Conservation (phyloP, 2,888 invertebrate species). For the Orgyia antiqua region DNA sequence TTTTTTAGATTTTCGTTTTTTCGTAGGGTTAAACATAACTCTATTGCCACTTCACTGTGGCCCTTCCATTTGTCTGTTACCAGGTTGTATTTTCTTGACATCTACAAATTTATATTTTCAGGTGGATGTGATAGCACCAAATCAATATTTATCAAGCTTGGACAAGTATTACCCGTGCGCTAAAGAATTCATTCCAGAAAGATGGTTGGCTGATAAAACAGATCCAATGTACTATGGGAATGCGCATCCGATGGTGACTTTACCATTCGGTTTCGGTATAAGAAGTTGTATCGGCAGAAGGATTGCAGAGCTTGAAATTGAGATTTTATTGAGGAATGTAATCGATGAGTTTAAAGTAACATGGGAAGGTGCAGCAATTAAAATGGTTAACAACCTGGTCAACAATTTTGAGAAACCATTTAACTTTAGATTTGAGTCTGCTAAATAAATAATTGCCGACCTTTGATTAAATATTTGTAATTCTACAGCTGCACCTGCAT, state of each 20-base stretch:
- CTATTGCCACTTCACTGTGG: too few relatives aligned
- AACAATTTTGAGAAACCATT: constrained; percentile 53
- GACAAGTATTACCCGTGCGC: constrained; percentile 78
- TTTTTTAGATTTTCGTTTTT: too few relatives aligned
- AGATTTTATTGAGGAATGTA: constrained; percentile 62
- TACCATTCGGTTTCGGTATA: constrained; percentile 84
- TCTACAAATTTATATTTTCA: too few relatives aligned
- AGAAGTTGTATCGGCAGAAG: constrained; percentile 84
- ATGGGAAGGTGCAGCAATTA: constrained; percentile 60
- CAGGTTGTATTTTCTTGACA: too few relatives aligned
- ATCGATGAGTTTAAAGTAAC: constrained; percentile 41
- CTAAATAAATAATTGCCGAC: constrained; percentile 18
- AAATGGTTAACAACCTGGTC: constrained; percentile 40
- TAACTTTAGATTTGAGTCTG: constrained; percentile 38
- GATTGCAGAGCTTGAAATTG: constrained; percentile 84
- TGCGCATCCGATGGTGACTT: constrained; percentile 77
- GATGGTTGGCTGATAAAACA: constrained; percentile 81
- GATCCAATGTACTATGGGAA: constrained; percentile 63
- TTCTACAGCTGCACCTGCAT: not conserved
- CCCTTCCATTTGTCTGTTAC: too few relatives aligned
- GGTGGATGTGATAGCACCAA: constrained; percentile 85
- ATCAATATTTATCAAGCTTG: constrained; percentile 79
- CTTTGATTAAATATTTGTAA: not conserved
- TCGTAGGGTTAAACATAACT: too few relatives aligned
- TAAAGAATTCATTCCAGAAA: constrained; percentile 79